These are phyloP conservation scores for Rhinoderma darwinii DNA, from an alignment of 2,113 vertebrate genomes.

Conservation along the genomic window DNA sequence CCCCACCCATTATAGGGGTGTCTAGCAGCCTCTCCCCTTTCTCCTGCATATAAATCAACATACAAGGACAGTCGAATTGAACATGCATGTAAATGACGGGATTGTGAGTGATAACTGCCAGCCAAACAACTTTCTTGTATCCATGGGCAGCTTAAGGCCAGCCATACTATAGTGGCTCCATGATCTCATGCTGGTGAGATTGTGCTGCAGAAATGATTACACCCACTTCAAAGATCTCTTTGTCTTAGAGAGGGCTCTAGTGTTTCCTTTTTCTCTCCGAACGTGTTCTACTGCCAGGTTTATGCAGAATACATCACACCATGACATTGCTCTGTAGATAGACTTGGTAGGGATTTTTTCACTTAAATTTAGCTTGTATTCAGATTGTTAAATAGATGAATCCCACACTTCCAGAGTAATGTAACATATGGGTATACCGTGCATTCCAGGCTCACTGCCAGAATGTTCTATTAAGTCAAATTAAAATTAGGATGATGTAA, in stretches of 20 bases:
- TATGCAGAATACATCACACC: not conserved
- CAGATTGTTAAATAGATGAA: constrained; percentile 27
- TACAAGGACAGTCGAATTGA: not conserved
- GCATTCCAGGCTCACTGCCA: not conserved
- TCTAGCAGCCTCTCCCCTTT: too few relatives aligned
- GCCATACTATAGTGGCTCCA: not conserved
- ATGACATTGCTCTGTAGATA: not conserved
- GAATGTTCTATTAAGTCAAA: not conserved
- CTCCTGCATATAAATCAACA: too few relatives aligned
- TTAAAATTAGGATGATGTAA: constrained; percentile 6
- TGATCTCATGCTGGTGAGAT: constrained; percentile 44
- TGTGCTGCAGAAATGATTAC: constrained; percentile 26
- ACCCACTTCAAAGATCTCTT: constrained; percentile 43
- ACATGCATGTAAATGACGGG: not conserved
- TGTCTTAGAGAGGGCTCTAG: constrained; percentile 20
- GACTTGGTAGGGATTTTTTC: constrained; percentile 1
- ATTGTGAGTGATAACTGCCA: not conserved
- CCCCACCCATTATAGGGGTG: too few relatives aligned
- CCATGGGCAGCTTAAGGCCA: not conserved
- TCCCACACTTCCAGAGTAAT: constrained; percentile 9
- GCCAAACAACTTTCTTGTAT: not conserved
- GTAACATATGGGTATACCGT: not conserved
- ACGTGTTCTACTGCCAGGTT: constrained; percentile 16
- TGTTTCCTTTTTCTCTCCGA: constrained; percentile 21
- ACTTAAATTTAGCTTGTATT: constrained; percentile 26